Evolutionary conservation across 2,888 invertebrate genomes (phyloP), one percentile per base, ranked within the genome.

Genomic region (Tenodera sinensis): DNA sequence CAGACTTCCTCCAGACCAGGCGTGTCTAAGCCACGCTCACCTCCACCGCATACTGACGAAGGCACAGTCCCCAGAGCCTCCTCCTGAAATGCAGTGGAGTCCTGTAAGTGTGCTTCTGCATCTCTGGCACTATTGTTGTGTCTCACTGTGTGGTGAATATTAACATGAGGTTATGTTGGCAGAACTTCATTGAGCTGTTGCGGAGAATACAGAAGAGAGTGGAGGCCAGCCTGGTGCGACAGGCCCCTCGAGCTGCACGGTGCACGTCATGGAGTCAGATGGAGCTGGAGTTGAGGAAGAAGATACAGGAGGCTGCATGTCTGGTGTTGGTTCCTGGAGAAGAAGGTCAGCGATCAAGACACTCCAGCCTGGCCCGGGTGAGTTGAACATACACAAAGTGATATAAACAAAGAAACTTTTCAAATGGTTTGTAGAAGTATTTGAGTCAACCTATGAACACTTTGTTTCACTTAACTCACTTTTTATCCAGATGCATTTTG

Each of bases 1-100:
- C 90, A 95, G 96, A 90, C 94, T 98, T 82, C 96, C 97, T 0
- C 96, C 97, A 0, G 97, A 98, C 90, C 97, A 97, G 92, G 96
- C 97, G 0, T 98, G 98, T 92, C 95, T 96, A 89, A 96, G 97
- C 90, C 98, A 98, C 92, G 94, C 95, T 0, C 94, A 94, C 91
- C 94, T 92, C 91, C 93, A 91, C 92, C 93, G 83, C 20, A 91
- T 93, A 9, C 91, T 93, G 25, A 91, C 91, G 9, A 91, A 92
- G 88, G 92, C 92, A 89, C 89, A 90, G 85, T 88, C 91, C 9
- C 88, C 91, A 54, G 91, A 91, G 82, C 90, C 91, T 27, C 90
- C 91, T 47, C 91, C 91, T 28, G 92, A 92, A 90, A 91, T 92
- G 91, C 92, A 92, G 90, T 92, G 92, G 92, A 92, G 92, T 91